These are phyloP conservation scores for Oceanites oceanicus DNA, from an alignment of 2,113 vertebrate genomes.

Conservation along the genomic window DNA sequence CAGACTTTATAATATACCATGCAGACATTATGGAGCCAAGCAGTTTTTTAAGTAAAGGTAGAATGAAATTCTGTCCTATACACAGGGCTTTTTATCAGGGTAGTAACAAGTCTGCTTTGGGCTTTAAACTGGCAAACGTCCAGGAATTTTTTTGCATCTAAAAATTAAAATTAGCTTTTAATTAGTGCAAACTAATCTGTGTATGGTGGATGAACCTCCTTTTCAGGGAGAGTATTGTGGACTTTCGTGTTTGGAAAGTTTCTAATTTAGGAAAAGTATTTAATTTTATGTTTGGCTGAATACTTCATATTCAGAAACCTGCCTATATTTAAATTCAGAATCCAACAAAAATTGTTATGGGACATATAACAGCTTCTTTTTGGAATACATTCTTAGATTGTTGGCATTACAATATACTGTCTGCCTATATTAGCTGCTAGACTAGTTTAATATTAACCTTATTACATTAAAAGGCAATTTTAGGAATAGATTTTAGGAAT, in stretches of 20 bases:
- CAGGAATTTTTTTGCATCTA: neutral
- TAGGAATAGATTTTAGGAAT: neutral
- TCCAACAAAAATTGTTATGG: neutral
- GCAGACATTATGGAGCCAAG: constrained; percentile 3
- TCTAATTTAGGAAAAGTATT: neutral
- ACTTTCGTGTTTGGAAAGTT: neutral
- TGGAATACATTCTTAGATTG: neutral
- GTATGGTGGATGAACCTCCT: neutral
- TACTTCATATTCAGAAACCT: neutral
- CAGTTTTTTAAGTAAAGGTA: neutral
- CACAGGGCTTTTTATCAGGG: neutral
- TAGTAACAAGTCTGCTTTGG: neutral
- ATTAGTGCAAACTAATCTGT: neutral
- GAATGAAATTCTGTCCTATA: neutral
- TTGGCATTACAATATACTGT: neutral
- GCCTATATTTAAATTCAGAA: neutral
- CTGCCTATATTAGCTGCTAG: neutral
- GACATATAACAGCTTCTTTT: neutral
- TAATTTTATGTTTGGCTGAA: neutral
- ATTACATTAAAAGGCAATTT: neutral
- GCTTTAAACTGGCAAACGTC: neutral
- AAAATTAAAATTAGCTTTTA: neutral
- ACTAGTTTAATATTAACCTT: neutral
- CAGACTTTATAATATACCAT: neutral
- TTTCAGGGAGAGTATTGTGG: neutral